phyloP scores from a whole-genome alignment of 1,140 invertebrate species.

The Hypothenemus hampei region DNA sequence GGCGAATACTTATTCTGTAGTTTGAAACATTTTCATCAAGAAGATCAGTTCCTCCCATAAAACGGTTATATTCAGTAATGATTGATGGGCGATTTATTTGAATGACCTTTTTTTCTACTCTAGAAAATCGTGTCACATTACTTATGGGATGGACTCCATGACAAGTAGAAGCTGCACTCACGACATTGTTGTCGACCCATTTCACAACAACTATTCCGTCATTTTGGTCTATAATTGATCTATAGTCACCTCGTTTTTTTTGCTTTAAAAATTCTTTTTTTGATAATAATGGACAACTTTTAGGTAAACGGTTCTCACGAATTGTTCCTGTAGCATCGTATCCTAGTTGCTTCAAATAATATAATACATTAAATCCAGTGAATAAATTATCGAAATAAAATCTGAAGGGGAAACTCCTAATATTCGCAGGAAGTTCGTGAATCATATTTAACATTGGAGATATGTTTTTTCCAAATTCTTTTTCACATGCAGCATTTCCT shows the following conservation, averaged over 20 bases:
- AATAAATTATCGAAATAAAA: slow-evolving; percentile 14
- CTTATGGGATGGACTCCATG: not conserved
- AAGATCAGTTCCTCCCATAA: too few species aligned
- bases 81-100: not conserved
- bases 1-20: not conserved
- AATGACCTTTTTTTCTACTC: not conserved
- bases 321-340: too few species aligned
- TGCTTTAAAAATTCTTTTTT: too few species aligned
- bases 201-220: not conserved
- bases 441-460: slow-evolving; percentile 1
- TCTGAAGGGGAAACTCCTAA: not conserved
- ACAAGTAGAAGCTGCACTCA: not conserved
- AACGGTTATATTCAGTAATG: not conserved
- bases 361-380: not conserved
- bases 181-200: slow-evolving; percentile 9
- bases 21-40: not conserved
- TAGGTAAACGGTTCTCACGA: too few species aligned
- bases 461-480: slow-evolving; percentile 15
- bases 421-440: not conserved
- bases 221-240: not conserved
- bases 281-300: too few species aligned
- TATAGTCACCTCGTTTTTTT: not conserved
- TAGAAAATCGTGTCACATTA: not conserved
- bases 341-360: slow-evolving; percentile 38
- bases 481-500: slow-evolving; percentile 12